Conservation (phyloP, 2,113 vertebrate species). For the Coregonus clupeaformis region DNA sequence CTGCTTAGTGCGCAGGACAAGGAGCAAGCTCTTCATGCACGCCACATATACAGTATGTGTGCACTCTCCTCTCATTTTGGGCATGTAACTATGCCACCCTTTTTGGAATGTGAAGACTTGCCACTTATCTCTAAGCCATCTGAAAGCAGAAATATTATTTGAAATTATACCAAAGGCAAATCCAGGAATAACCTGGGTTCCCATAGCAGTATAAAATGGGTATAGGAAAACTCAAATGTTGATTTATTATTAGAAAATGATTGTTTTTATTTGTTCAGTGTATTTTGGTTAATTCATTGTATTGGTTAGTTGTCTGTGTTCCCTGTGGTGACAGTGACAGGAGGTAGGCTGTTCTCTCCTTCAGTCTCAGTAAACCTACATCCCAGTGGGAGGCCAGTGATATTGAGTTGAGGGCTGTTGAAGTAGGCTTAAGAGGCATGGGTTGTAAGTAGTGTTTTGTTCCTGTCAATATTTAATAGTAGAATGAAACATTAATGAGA, state of each 20-base stretch:
- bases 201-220: too few species aligned
- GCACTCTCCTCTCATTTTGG: background rate
- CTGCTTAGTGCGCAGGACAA: constrained; percentile 37
- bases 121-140: too few species aligned
- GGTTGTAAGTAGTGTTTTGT: constrained; percentile 11
- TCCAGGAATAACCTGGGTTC: too few species aligned
- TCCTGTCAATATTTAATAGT: constrained; percentile 64
- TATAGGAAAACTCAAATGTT: too few species aligned
- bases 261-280: too few species aligned
- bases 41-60: constrained; percentile 54
- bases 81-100: background rate
- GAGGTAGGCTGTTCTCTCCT: background rate
- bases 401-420: background rate
- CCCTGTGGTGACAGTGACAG: too few species aligned
- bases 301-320: background rate
- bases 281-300: background rate
- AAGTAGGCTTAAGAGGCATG: constrained; percentile 35
- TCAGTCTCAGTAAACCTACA: background rate
- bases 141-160: too few species aligned
- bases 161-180: too few species aligned
- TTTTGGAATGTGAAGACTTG: too few species aligned
- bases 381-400: constrained; percentile 11
- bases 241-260: too few species aligned
- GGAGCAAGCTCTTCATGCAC: constrained; percentile 50
- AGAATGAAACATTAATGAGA: constrained; percentile 38